These are phyloP conservation scores for Acromyrmex charruanus DNA, from an alignment of 1,140 invertebrate species.

Conservation along the genomic window DNA sequence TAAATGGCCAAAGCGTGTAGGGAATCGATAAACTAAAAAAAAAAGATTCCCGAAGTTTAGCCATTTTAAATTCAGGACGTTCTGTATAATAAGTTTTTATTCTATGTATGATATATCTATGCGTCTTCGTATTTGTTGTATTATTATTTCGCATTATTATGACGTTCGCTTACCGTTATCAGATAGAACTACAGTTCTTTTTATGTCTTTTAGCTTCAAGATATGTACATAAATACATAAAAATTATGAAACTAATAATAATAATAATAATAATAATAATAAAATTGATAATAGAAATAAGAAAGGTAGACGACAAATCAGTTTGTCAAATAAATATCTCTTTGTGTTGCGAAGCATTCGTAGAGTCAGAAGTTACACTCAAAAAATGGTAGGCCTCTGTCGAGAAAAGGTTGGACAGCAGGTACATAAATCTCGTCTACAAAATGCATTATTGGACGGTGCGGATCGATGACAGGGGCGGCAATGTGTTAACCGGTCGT, in stretches of 20 bases:
- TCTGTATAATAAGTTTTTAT: no score
- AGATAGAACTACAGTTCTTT: no score
- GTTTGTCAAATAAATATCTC: constrained; percentile 4
- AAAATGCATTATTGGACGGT: constrained; percentile 65
- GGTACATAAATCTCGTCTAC: constrained; percentile 70
- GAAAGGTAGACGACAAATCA: constrained; percentile 6
- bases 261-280: neutral
- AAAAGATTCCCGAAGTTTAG: no score
- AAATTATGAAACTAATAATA: constrained; percentile 2
- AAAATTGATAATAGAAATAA: neutral
- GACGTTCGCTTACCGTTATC: no score
- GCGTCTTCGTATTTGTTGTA: no score
- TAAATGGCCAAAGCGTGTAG: no score
- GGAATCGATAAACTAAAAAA: no score
- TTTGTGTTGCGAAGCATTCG: constrained; percentile 29
- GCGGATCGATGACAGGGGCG: constrained; percentile 77
- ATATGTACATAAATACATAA: neutral
- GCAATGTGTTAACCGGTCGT: constrained; percentile 78
- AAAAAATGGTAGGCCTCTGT: constrained; percentile 14
- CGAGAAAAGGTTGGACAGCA: constrained; percentile 64
- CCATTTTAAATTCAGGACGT: no score
- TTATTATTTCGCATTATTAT: no score
- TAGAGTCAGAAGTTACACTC: neutral
- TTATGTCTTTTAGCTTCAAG: no score
- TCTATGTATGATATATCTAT: no score